Percentiles rank a stretch among this genome's conserved stretches.
These are phyloP conservation scores for Bombus confusus DNA, from an alignment of 1,140 invertebrate species.

Conservation along the genomic window DNA sequence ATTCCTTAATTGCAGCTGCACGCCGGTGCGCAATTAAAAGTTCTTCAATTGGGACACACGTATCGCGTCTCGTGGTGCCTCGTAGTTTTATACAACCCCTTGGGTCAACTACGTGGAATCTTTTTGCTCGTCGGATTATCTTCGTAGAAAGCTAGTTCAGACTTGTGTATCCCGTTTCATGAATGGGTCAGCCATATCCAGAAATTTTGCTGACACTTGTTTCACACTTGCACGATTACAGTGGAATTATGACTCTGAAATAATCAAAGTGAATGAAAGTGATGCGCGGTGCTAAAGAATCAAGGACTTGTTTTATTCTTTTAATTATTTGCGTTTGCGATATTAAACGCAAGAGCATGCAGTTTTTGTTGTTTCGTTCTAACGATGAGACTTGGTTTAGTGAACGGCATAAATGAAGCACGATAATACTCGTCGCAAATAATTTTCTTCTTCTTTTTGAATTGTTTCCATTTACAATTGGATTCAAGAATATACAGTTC, in stretches of 20 bases:
- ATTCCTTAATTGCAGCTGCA: constrained; percentile 67
- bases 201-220: not conserved
- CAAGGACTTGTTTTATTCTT: too few relatives aligned
- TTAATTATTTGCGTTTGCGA: too few relatives aligned
- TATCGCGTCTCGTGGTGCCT: constrained; percentile 38
- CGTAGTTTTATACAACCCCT: constrained; percentile 26
- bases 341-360: too few relatives aligned
- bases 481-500: too few relatives aligned
- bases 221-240: not conserved
- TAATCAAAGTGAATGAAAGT: not conserved
- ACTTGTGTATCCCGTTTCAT: not conserved
- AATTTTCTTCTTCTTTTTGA: too few relatives aligned
- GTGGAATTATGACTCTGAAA: not conserved
- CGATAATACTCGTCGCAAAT: too few relatives aligned
- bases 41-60: constrained; percentile 60
- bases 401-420: too few relatives aligned
- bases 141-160: not conserved
- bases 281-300: not conserved
- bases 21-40: constrained; percentile 65
- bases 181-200: not conserved
- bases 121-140: not conserved
- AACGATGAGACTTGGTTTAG: too few relatives aligned
- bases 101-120: constrained; percentile 10
- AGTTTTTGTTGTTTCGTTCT: too few relatives aligned
- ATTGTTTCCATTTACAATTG: too few relatives aligned